Evolutionary conservation across 2,797 vertebrate species (phyloP), one percentile per base, ranked within the genome.

Genomic region (Halcyon smyrnensis): DNA sequence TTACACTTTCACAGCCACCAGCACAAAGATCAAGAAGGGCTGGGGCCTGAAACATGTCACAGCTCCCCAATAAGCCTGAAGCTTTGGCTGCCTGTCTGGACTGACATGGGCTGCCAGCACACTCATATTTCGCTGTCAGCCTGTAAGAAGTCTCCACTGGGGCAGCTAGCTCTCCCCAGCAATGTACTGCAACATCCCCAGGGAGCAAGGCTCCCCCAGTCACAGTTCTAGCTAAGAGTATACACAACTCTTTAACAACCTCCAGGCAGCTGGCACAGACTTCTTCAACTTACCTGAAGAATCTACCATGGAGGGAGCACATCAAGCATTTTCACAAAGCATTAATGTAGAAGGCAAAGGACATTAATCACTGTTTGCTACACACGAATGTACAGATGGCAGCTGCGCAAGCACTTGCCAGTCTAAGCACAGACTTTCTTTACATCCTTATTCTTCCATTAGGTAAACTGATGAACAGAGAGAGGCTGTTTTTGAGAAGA

Each of bases 41-140:
- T 41, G 50, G 9, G 27, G 8, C 36, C 63, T 6, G 0, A 50
- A 50, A 50, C 6, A 7, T 37, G 7, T 18, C 15, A 25, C 36
- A 45, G 16, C 41, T 85, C 15, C 14, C 18, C 37, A 36, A 36
- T 25, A 15, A 14, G 23, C n/a, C 60, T 41, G 16, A 78, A 37
- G 9, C 15, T 62, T 37, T 39, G n/a, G 23, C 14, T 78, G 54
- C 9, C 48, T 2, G 0, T 15, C 21, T 0, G 0, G 41, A 43
- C 30, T 54, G 39, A 41, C 8, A 5, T 17, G 54, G 34, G 27
- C 62, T 43, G 39, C 68, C 0, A 1, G 41, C 36, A 30, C 0
- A 1, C 9, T 81, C 24, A 34, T 41, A 51, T 50, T 69, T 63
- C 23, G 32, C 27, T 43, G 6, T 24, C 28, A 64, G 24, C 23